Evolutionary conservation across 2,888 invertebrate species (phyloP).

Genomic region (Drosophila robusta): DNA sequence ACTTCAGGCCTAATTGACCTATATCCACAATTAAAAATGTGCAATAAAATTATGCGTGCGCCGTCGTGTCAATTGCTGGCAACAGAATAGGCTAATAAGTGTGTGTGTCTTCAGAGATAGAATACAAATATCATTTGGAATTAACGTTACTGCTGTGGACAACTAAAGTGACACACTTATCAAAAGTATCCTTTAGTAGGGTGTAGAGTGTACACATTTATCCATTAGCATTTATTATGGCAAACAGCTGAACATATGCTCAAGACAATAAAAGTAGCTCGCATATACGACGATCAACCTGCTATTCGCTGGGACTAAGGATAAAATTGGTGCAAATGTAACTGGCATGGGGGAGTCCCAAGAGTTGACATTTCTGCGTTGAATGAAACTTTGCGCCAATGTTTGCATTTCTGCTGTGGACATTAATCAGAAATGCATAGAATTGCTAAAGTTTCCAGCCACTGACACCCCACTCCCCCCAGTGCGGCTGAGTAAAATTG

Average conservation of each 20-base stretch:
- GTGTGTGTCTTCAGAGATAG: too few relatives aligned
- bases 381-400: slow-evolving; percentile 65
- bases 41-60: slow-evolving; percentile 53
- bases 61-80: too few relatives aligned
- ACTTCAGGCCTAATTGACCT: slow-evolving; percentile 9
- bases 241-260: not conserved
- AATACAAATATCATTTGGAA: not conserved
- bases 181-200: too few relatives aligned
- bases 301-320: not conserved
- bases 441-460: slow-evolving; percentile 74
- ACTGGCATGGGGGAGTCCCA: not conserved
- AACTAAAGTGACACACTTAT: too few relatives aligned
- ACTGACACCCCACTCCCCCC: slow-evolving; percentile 3
- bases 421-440: slow-evolving; percentile 83
- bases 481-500: slow-evolving; percentile 26
- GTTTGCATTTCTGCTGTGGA: slow-evolving; percentile 69
- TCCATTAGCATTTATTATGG: too few relatives aligned
- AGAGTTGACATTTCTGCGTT: slow-evolving; percentile 35
- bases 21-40: slow-evolving; percentile 28
- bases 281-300: not conserved
- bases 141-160: not conserved
- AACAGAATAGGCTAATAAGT: too few relatives aligned
- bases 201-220: not conserved
- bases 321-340: not conserved
- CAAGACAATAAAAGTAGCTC: not conserved